Conservation (phyloP, 2,888 invertebrate species). For the Tetragonula carbonaria region DNA sequence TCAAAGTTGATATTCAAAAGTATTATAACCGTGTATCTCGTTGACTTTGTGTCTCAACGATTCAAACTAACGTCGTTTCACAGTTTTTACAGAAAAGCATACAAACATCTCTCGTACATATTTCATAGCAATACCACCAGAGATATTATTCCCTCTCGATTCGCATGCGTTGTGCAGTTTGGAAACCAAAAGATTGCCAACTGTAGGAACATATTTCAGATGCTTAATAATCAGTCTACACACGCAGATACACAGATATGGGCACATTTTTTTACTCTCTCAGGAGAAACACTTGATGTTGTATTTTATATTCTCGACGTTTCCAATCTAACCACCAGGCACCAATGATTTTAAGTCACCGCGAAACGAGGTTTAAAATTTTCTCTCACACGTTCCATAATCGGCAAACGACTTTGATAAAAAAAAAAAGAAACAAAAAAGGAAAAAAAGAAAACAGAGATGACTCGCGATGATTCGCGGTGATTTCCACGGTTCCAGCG, state of each 20-base stretch:
- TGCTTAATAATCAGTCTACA: not conserved
- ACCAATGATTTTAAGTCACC: not conserved
- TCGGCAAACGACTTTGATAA: slow-evolving; percentile 10
- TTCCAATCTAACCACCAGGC: too few relatives aligned
- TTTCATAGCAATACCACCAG: too few relatives aligned
- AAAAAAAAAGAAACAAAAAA: not conserved
- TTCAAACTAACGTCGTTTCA: too few relatives aligned
- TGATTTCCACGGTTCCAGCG: slow-evolving; percentile 12
- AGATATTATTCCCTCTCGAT: too few relatives aligned
- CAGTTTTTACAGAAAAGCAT: too few relatives aligned
- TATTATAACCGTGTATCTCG: not conserved
- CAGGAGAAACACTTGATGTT: too few relatives aligned
- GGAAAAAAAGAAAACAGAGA: not conserved
- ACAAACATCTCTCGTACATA: too few relatives aligned
- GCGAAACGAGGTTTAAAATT: not conserved
- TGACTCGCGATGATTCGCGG: not conserved
- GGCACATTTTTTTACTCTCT: too few relatives aligned
- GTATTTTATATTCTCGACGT: too few relatives aligned
- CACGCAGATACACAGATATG: not conserved
- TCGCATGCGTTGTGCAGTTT: not conserved
- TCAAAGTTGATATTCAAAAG: too few relatives aligned
- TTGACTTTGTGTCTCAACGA: too few relatives aligned
- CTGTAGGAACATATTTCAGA: not conserved
- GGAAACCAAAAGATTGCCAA: not conserved
- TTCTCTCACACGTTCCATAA: not conserved